Evolutionary conservation across 1,140 invertebrate species (phyloP).

Genomic region (Nixonia krombeini): DNA sequence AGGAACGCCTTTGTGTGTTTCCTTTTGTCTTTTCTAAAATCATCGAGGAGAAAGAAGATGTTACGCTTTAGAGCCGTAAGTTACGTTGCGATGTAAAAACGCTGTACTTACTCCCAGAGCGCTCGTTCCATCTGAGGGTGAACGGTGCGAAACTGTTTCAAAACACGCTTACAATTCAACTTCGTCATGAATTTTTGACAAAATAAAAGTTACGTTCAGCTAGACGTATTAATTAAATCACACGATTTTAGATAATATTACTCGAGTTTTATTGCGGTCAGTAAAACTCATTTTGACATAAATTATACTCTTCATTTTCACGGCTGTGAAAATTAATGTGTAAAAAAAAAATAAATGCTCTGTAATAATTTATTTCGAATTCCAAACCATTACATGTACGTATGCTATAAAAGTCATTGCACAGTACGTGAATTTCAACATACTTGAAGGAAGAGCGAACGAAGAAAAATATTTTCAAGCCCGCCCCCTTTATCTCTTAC

Average conservation of each 20-base stretch:
- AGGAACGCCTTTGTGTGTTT: conserved; percentile 10
- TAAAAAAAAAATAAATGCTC: too few relatives aligned
- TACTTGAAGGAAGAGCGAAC: not conserved
- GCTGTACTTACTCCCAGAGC: conserved; percentile 23
- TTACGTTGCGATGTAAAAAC: conserved; percentile 34
- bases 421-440: not conserved
- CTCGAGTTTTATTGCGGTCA: too few relatives aligned
- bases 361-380: too few relatives aligned
- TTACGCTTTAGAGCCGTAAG: conserved; percentile 31
- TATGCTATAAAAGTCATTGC: not conserved
- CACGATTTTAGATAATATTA: too few relatives aligned
- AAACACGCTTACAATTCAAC: conserved; percentile 38
- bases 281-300: too few relatives aligned
- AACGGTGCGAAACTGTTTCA: conserved; percentile 40
- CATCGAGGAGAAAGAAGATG: conserved; percentile 27
- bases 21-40: conserved; percentile 10
- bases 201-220: conserved; percentile 33
- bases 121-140: conserved; percentile 14
- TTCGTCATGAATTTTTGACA: conserved; percentile 15
- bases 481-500: not conserved
- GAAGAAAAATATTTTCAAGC: conserved; percentile 13
- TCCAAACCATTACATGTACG: too few relatives aligned
- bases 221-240: too few relatives aligned
- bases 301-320: too few relatives aligned
- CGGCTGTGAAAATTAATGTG: too few relatives aligned